Conservation (phyloP, 2,113 vertebrate species). For the Caretta caretta region DNA sequence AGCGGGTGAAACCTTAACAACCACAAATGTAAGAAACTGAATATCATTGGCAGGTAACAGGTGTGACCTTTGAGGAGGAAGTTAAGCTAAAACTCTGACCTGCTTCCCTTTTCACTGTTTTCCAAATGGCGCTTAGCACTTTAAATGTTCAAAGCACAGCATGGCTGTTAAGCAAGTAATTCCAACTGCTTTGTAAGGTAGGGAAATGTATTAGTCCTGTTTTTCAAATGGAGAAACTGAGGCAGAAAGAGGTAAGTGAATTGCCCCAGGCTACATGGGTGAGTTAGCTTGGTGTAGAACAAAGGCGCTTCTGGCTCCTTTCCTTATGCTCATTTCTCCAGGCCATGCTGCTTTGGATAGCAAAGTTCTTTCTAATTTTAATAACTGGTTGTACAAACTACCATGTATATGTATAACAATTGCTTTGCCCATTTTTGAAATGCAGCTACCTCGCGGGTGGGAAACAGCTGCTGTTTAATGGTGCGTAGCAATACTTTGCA, state of each 20-base stretch:
- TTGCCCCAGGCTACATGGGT: background rate
- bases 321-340: background rate
- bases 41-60: background rate
- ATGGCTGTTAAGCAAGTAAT: background rate
- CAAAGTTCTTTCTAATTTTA: slow-evolving; percentile 37
- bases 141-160: background rate
- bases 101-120: background rate
- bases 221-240: background rate
- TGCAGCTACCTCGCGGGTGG: slow-evolving; percentile 38
- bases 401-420: background rate
- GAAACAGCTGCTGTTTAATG: slow-evolving; percentile 9
- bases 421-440: background rate
- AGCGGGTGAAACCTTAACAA: background rate
- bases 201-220: background rate
- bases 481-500: background rate
- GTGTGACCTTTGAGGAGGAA: background rate
- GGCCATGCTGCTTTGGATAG: background rate
- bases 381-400: background rate
- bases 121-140: background rate
- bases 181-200: slow-evolving; percentile 15
- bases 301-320: background rate
- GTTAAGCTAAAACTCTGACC: background rate
- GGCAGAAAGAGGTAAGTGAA: slow-evolving; percentile 8
- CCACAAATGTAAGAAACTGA: background rate
- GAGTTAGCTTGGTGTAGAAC: background rate